phyloP scores from a whole-genome alignment of 1,140 invertebrate genomes.

The Mercenaria mercenaria region DNA sequence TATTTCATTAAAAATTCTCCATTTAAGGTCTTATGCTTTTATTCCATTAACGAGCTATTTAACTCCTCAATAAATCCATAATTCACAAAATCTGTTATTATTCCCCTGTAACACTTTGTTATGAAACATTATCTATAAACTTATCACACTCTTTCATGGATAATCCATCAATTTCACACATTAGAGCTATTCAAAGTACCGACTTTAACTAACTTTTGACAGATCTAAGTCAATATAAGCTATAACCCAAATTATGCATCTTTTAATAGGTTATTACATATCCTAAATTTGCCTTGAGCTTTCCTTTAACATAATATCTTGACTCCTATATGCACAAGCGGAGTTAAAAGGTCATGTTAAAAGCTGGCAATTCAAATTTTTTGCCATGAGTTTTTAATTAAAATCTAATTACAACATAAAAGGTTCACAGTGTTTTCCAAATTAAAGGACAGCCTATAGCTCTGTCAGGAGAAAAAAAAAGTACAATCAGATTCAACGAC shows the following conservation, averaged over 20 bases:
- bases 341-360: neutral
- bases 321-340: neutral
- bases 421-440: no score
- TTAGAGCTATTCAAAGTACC: neutral
- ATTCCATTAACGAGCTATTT: neutral
- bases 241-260: neutral
- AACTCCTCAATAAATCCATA: no score
- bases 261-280: neutral
- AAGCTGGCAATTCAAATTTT: neutral
- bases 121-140: neutral
- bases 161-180: constrained; percentile 2
- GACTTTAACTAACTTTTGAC: neutral
- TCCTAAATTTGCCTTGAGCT: neutral
- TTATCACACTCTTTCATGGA: neutral
- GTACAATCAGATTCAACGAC: no score
- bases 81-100: neutral
- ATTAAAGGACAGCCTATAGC: no score
- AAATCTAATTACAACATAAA: neutral
- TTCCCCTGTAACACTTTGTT: neutral
- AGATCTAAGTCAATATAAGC: neutral
- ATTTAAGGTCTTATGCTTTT: no score
- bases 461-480: no score
- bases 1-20: no score
- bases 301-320: neutral
- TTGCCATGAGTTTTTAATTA: neutral